These are phyloP conservation scores for Theropithecus gelada DNA, from an alignment of 2,113 vertebrate species.

Conservation along the genomic window DNA sequence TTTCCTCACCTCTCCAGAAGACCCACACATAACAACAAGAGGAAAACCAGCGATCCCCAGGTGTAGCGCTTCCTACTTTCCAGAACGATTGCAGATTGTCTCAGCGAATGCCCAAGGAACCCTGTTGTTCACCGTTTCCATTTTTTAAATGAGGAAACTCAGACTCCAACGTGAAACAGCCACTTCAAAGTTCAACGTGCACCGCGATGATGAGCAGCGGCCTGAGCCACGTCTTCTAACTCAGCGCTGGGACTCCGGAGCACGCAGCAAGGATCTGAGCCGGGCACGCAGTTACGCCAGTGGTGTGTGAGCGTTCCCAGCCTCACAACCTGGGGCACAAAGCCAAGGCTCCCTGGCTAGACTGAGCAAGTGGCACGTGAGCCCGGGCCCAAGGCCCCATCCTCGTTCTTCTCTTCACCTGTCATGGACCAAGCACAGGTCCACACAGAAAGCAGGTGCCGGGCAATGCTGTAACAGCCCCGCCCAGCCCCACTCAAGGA, in stretches of 20 bases:
- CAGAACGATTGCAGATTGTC: not conserved
- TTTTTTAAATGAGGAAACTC: not conserved
- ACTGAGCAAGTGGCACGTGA: not conserved
- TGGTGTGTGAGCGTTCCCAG: fast-evolving
- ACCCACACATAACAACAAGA: not conserved
- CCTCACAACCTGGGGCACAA: fast-evolving
- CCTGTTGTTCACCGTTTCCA: fast-evolving
- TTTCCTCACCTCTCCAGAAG: not conserved
- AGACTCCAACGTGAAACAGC: not conserved
- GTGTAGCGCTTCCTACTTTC: fast-evolving
- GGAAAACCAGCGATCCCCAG: fast-evolving
- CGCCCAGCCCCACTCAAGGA: too few species aligned
- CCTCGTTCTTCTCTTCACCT: not conserved
- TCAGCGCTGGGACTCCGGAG: not conserved
- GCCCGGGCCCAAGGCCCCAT: fast-evolving
- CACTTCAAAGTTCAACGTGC: fast-evolving
- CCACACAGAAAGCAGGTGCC: not conserved
- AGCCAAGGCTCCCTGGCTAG: too few species aligned
- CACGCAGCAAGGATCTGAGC: not conserved
- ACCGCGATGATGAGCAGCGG: fast-evolving
- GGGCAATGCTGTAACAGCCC: not conserved
- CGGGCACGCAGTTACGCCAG: fast-evolving
- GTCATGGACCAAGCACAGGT: not conserved
- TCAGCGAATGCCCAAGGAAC: fast-evolving
- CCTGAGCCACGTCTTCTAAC: not conserved